Percentiles rank a stretch among this genome's conserved stretches.
These are phyloP conservation scores for Orius insidiosus DNA, from an alignment of 1,140 invertebrate species.

Conservation along the genomic window DNA sequence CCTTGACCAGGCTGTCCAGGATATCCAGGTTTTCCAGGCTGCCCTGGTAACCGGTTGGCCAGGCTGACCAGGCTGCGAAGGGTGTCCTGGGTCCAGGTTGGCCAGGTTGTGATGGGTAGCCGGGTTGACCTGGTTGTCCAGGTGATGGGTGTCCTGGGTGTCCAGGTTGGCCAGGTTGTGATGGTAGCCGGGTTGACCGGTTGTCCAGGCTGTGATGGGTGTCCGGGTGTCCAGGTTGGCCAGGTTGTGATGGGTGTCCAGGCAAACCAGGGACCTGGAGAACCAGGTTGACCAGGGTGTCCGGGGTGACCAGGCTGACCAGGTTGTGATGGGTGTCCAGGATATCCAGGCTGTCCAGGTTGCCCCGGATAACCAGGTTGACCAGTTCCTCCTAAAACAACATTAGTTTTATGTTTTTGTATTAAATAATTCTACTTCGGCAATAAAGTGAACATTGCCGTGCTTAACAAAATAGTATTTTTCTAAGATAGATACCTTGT, in stretches of 20 bases:
- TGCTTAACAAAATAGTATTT: too few relatives aligned
- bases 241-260: conserved; percentile 14
- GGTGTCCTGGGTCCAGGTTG: too few relatives aligned
- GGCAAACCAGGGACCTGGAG: conserved; percentile 11
- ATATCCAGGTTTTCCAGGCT: conserved; percentile 21
- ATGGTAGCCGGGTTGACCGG: too few relatives aligned
- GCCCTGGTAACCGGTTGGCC: conserved; percentile 22
- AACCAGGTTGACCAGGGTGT: conserved; percentile 17
- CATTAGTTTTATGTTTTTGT: too few relatives aligned
- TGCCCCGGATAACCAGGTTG: conserved; percentile 16
- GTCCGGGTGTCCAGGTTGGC: conserved; percentile 18
- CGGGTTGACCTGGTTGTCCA: conserved; percentile 17
- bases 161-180: conserved; percentile 20
- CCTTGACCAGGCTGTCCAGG: conserved; percentile 19
- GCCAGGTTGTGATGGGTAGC: too few relatives aligned
- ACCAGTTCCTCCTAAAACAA: too few relatives aligned
- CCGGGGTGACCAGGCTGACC: conserved; percentile 15
- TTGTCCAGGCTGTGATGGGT: too few relatives aligned
- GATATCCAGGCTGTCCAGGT: conserved; percentile 17
- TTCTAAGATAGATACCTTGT: conserved; percentile 7
- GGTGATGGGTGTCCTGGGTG: conserved; percentile 19
- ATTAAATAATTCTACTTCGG: too few relatives aligned
- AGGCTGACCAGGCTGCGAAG: conserved; percentile 20
- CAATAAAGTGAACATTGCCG: too few relatives aligned
- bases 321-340: conserved; percentile 19